phyloP scores from a whole-genome alignment of 2,888 invertebrate species.

The Cryptus armator region DNA sequence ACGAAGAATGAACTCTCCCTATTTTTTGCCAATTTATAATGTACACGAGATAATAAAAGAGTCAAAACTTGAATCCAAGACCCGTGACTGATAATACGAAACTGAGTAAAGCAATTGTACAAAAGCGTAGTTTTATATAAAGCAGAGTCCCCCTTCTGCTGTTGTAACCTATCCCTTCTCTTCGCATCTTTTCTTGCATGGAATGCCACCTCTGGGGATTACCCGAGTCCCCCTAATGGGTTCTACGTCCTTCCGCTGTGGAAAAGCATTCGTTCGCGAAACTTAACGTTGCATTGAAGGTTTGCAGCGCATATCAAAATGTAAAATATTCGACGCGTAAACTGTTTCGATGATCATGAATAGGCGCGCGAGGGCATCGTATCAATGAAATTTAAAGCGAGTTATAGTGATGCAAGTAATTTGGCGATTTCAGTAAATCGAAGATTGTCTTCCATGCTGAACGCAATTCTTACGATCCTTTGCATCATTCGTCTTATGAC shows the following conservation, averaged over 20 bases:
- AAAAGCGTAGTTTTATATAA: conserved; percentile 52
- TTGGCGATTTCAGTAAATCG: background rate
- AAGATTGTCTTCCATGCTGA: background rate
- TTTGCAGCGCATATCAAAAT: background rate
- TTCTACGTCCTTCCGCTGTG: conserved; percentile 5
- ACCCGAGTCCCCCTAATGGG: background rate
- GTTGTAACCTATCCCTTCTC: conserved; percentile 50
- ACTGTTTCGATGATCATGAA: background rate
- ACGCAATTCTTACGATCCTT: conserved; percentile 44
- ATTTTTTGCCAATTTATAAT: background rate
- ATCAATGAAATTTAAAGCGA: background rate
- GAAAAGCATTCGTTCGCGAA: background rate
- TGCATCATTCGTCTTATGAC: conserved; percentile 53
- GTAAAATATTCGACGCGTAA: background rate
- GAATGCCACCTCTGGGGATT: conserved; percentile 37
- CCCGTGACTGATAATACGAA: conserved; percentile 27
- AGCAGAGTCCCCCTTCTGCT: conserved; percentile 38
- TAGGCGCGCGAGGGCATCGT: background rate
- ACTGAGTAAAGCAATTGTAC: conserved; percentile 51
- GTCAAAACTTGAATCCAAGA: background rate
- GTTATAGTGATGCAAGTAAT: conserved; percentile 20
- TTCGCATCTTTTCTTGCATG: conserved; percentile 8
- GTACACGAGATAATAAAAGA: background rate
- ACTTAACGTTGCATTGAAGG: background rate
- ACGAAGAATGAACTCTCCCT: background rate